Evolutionary conservation across 2,113 vertebrate genomes (phyloP).

Genomic region (Burhinus oedicnemus): DNA sequence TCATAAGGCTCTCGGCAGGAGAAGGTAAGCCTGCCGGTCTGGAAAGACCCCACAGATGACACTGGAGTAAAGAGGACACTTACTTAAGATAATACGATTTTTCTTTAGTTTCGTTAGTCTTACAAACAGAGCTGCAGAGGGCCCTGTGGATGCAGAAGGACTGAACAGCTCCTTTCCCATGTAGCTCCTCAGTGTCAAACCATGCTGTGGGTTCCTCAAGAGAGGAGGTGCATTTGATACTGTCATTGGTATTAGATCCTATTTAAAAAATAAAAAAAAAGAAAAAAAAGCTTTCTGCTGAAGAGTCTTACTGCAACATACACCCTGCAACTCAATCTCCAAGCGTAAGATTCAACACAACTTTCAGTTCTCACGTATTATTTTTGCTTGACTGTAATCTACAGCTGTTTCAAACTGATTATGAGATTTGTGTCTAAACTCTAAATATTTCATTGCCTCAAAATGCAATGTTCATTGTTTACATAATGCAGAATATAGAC

Average conservation of each 20-base stretch:
- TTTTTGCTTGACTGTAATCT: not conserved
- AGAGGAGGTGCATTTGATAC: not conserved
- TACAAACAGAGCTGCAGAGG: too few species aligned
- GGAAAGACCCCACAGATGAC: not conserved
- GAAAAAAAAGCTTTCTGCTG: not conserved
- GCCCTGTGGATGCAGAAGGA: too few species aligned
- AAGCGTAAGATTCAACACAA: not conserved
- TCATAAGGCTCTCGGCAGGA: not conserved
- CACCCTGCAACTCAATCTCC: not conserved
- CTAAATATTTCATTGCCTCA: not conserved
- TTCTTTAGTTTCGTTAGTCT: not conserved
- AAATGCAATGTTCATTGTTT: not conserved
- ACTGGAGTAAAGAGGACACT: too few species aligned
- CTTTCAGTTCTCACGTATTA: not conserved
- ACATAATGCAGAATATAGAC: not conserved
- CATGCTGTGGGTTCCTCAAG: not conserved
- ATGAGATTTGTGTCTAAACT: not conserved
- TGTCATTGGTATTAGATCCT: not conserved
- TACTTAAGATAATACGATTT: fast-evolving
- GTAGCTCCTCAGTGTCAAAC: not conserved
- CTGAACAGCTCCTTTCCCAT: not conserved
- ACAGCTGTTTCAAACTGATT: not conserved
- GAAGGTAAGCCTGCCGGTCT: not conserved
- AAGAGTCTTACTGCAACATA: not conserved
- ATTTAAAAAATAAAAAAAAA: too few species aligned